Percentiles rank a stretch among this genome's conserved stretches.
Conservation (phyloP, 2,113 vertebrate species). For the Cygnus buccinator region DNA sequence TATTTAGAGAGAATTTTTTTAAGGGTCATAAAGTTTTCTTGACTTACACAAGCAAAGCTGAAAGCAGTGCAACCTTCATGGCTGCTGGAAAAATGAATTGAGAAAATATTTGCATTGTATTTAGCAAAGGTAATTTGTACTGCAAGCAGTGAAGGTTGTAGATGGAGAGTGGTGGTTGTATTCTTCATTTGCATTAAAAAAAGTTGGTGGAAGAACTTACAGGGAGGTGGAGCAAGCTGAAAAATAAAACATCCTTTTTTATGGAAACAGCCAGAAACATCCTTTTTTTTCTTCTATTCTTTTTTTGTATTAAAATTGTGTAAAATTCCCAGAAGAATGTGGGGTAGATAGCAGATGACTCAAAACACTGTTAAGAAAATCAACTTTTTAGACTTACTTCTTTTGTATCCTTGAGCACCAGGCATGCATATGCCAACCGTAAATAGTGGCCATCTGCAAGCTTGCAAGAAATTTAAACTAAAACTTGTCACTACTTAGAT, state of each 20-base stretch:
- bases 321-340: background rate
- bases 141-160: background rate
- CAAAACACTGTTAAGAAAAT: background rate
- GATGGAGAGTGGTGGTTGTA: background rate
- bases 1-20: background rate
- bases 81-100: background rate
- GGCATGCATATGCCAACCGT: background rate
- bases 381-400: background rate
- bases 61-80: background rate
- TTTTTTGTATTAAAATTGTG: background rate
- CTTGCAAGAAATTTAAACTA: background rate
- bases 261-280: background rate
- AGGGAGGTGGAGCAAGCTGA: too few relatives aligned
- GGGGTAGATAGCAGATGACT: background rate
- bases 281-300: background rate
- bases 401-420: constrained; percentile 8
- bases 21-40: background rate
- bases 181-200: background rate
- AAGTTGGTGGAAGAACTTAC: background rate
- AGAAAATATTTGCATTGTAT: background rate
- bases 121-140: background rate
- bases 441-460: background rate
- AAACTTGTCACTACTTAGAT: background rate
- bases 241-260: background rate
- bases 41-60: background rate